Evolutionary conservation across 2,888 invertebrate species (phyloP), one percentile per base, ranked within the genome.

Genomic region (Dynastes hyllus): DNA sequence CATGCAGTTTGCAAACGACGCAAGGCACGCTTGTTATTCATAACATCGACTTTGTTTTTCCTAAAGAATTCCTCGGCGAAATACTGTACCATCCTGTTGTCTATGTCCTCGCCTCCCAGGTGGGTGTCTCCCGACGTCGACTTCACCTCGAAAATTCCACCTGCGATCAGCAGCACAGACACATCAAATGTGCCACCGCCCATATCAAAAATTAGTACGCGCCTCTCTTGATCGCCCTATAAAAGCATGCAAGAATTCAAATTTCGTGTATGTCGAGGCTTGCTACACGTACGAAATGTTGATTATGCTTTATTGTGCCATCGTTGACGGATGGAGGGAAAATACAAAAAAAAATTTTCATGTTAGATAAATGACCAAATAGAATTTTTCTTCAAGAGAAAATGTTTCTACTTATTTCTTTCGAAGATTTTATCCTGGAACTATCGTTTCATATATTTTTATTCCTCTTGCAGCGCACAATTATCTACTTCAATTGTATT

Each of bases 171-270:
- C 79, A 94, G 87, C 81, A 94, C 91, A 37, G 94, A 94, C 11
- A 94, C 94, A 89, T 94, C 94, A 87, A 94, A 94, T 45, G 93
- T 93, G 51, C 92, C 93, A 82, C 93, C 92, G 4, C 90, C 90
- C 85, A 90, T 86, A 82, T 90, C 90, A 81, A 88, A 90, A 77
- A 90, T 89, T 58, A 90, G 83, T 2, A 90, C 88, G 82, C 88
- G 85, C 75, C 87, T 84, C 77, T 90, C 90, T 1, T 87, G 89
- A 61, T 90, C 84, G 86, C 88, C 82, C 86, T 86, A 76, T 58
- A 83, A 78, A 37, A 55, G n/a, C 27, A n/a, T 13, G 11, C n/a
- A 53, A 1, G n/a, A 50, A 29, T 45, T 37, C 61, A 78, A 66
- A 45, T 58, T 58, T 69, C 2, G 11, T 13, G 22, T 50, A 53